Conservation (phyloP, 2,797 vertebrate species). For the Distichodus sexfasciatus region DNA sequence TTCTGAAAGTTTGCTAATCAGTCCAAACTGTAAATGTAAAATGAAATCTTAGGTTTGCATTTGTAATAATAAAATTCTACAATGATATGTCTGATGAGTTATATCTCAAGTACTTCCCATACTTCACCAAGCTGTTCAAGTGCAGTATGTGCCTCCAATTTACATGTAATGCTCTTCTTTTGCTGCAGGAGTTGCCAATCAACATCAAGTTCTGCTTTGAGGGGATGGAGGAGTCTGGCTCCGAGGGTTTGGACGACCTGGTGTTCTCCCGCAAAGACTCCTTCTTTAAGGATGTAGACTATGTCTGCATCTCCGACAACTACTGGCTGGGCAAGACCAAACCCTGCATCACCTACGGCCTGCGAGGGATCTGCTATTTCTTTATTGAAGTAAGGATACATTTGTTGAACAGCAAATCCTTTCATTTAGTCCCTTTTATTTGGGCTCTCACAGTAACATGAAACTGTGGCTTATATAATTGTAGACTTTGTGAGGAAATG, state of each 20-base stretch:
- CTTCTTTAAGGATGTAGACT: constrained; percentile 94
- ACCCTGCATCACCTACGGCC: constrained; percentile 95
- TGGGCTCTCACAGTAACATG: no score
- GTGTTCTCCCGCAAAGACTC: constrained; percentile 82
- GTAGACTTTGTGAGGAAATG: no score
- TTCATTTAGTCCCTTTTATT: background rate
- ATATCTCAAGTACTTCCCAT: no score
- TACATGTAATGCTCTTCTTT: background rate
- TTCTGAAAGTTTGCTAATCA: no score
- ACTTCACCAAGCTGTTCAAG: no score
- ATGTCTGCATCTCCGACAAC: constrained; percentile 96
- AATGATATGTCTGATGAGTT: no score
- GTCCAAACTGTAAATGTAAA: no score
- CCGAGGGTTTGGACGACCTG: constrained; percentile 90
- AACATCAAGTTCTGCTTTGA: constrained; percentile 96
- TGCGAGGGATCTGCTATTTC: constrained; percentile 94
- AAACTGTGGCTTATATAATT: no score
- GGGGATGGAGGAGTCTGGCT: constrained; percentile 98
- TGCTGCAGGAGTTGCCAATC: constrained; percentile 86
- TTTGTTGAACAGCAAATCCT: background rate
- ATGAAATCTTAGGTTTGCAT: no score
- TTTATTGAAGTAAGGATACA: constrained; percentile 76
- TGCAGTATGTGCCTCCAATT: no score
- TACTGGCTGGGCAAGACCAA: constrained; percentile 97
- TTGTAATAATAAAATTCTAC: no score